Conservation (phyloP, 2,113 vertebrate genomes). For the Pandion haliaetus region DNA sequence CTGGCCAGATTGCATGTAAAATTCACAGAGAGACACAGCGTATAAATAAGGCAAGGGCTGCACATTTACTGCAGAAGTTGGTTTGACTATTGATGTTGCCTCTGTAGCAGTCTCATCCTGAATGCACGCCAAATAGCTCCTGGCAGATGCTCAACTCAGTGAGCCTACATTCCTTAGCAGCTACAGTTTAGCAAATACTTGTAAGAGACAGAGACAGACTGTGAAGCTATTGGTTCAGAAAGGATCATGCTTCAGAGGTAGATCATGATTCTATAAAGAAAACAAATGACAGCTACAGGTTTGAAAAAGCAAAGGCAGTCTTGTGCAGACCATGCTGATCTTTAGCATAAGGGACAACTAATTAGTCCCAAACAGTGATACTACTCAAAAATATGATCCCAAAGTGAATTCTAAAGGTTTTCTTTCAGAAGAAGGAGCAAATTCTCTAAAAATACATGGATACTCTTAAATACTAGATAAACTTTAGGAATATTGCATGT, state of each 20-base stretch:
- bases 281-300: not conserved
- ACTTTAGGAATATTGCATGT: not conserved
- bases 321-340: not conserved
- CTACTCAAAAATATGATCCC: not conserved
- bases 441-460: not conserved
- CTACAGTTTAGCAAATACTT: constrained; percentile 17
- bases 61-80: not conserved
- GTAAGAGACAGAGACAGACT: not conserved
- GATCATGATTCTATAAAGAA: not conserved
- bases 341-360: not conserved
- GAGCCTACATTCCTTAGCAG: not conserved
- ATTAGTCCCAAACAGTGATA: not conserved
- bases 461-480: not conserved
- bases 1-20: not conserved
- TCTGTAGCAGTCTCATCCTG: not conserved
- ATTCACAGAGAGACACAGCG: not conserved
- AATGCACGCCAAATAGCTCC: constrained; percentile 7
- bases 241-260: not conserved
- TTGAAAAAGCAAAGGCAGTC: not conserved
- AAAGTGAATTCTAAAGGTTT: not conserved
- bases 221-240: constrained; percentile 15
- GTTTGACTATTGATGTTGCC: constrained; percentile 12
- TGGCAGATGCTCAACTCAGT: constrained; percentile 35
- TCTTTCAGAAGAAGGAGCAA: not conserved
- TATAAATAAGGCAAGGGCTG: not conserved